phyloP scores from a whole-genome alignment of 2,888 invertebrate genomes.

The Synanthedon andrenaeformis region DNA sequence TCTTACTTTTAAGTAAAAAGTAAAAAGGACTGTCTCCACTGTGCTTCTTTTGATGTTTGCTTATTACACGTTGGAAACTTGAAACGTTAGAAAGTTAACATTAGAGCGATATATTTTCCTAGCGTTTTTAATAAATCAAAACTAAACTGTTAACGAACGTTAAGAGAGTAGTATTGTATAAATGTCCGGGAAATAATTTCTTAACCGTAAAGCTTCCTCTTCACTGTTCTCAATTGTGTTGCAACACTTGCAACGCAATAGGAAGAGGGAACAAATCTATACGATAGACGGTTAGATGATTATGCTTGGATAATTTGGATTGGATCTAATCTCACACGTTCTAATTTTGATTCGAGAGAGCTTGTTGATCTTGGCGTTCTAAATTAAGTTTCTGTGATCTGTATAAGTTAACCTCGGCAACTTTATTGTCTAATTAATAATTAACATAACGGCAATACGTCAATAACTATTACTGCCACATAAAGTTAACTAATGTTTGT shows the following conservation, averaged over 20 bases:
- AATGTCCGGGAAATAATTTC: neutral
- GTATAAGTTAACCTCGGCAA: neutral
- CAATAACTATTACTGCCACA: no score
- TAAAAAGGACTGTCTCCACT: neutral
- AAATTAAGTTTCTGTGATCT: constrained; percentile 2
- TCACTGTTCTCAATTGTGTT: constrained; percentile 32
- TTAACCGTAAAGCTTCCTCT: neutral
- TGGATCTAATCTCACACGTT: constrained; percentile 41
- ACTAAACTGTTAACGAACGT: neutral
- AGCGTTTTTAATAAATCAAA: no score
- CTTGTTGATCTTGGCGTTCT: constrained; percentile 19
- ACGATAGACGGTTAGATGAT: constrained; percentile 32
- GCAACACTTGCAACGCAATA: constrained; percentile 27
- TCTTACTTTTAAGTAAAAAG: neutral
- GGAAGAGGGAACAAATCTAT: constrained; percentile 25
- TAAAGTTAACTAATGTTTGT: no score
- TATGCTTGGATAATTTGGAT: constrained; percentile 41
- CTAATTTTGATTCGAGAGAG: constrained; percentile 46
- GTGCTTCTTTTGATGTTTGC: neutral
- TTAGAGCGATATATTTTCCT: neutral
- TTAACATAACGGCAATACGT: neutral
- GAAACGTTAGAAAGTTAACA: neutral
- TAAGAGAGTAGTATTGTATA: neutral
- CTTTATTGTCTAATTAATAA: neutral
- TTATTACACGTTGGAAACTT: neutral